Evolutionary conservation across 2,888 invertebrate species (phyloP), one percentile per base, ranked within the genome.

Genomic region (Julus scanicus): DNA sequence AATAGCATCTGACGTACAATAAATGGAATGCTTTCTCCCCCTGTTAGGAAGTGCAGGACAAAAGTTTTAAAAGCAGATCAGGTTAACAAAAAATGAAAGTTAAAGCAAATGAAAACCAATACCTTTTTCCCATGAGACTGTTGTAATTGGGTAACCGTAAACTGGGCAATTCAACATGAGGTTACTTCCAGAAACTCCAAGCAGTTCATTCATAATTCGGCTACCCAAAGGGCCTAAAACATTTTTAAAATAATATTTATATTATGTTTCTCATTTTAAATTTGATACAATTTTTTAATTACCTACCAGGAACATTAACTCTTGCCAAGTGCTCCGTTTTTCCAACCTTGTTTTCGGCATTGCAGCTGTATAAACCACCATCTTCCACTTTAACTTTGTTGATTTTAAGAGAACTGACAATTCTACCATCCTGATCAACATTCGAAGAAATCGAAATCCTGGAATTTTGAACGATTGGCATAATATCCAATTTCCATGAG

Each of bases 1-100:
- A 97, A 97, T 87, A 98, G 97, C 91, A 97, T 97, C 92, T 98
- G 98, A 91, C 98, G 97, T 91, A 98, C 95, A 93, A 98, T 98
- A 93, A 97, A 97, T 88, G 98, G 98, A 89, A 98, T 93, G 39
- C 95, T 95, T 89, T 97, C 95, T 91, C 95, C 95, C 91, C 96
- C 97, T 95, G 89, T 20, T 86, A 89, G 20, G 13, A n/a, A n/a
- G n/a, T n/a, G n/a, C n/a, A n/a, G n/a, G n/a, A n/a, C n/a, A n/a
- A n/a, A n/a, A n/a, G n/a, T n/a, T n/a, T n/a, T n/a, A n/a, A n/a
- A n/a, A n/a, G n/a, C 44, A 44, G 6, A 6, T 44, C 6, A 3
- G 44, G 44, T 44, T 6, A n/a, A 3, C 44, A 44, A 44, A 44
- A 44, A 3, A 44, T 44, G 4, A 44, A 3, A 44, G 3, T 44